These are phyloP conservation scores for Morone saxatilis DNA, from an alignment of 2,113 vertebrate genomes.

Conservation along the genomic window DNA sequence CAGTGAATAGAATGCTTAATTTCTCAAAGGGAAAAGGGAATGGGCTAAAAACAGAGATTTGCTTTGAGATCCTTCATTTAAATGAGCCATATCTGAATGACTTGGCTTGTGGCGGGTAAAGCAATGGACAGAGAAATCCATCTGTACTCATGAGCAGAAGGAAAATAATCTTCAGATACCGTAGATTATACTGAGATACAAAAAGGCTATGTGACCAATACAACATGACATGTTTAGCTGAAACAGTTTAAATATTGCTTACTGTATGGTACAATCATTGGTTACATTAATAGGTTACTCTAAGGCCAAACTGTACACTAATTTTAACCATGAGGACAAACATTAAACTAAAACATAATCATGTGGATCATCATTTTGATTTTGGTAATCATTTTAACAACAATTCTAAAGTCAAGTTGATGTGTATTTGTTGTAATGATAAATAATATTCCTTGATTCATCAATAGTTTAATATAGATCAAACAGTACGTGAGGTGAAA, in stretches of 20 bases:
- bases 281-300: not conserved
- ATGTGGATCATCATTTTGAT: not conserved
- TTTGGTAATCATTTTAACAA: not conserved
- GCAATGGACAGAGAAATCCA: constrained; percentile 46
- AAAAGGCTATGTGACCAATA: not conserved
- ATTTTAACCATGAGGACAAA: not conserved
- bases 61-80: constrained; percentile 88
- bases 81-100: constrained; percentile 80
- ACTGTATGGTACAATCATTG: not conserved
- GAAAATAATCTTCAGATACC: constrained; percentile 19
- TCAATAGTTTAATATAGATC: not conserved
- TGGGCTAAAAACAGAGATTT: constrained; percentile 90
- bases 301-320: not conserved
- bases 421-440: no score
- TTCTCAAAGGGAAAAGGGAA: constrained; percentile 92
- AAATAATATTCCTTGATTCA: not conserved
- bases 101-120: constrained; percentile 80
- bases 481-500: not conserved
- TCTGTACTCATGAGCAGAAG: not conserved
- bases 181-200: not conserved
- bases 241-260: not conserved
- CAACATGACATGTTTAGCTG: not conserved
- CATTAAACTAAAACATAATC: not conserved
- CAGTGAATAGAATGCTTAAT: constrained; percentile 97
- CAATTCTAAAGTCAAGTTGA: no score